Percentiles rank a stretch among this genome's conserved stretches.
phyloP scores from a whole-genome alignment of 2,113 vertebrate species.

The Sphyrna mokarran region DNA sequence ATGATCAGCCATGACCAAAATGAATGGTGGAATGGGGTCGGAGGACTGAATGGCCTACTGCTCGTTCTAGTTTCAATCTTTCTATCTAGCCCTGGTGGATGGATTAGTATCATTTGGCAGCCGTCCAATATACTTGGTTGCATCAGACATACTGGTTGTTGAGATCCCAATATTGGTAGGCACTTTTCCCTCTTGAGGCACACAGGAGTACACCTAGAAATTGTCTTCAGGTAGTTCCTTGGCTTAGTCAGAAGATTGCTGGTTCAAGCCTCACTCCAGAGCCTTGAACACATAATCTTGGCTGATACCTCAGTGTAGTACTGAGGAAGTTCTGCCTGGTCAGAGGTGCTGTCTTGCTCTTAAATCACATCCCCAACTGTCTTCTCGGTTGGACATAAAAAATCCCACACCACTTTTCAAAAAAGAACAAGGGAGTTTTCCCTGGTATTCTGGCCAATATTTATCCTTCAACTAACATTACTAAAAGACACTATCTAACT shows the following conservation, averaged over 20 bases:
- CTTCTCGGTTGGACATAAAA: no score
- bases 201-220: neutral
- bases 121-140: neutral
- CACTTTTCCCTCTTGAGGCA: neutral
- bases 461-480: no score
- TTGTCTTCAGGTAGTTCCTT: neutral
- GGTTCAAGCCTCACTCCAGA: neutral
- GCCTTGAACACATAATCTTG: neutral
- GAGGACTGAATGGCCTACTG: no score
- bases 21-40: no score
- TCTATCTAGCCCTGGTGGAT: neutral
- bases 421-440: no score
- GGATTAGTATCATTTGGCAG: neutral
- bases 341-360: no score
- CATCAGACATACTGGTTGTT: neutral
- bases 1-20: no score
- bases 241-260: neutral
- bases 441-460: no score
- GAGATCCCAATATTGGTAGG: neutral
- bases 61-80: no score
- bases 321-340: neutral
- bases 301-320: neutral
- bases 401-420: no score
- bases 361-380: no score
- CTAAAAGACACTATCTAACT: no score